Evolutionary conservation across 2,113 vertebrate species (phyloP), one percentile per base, ranked within the genome.

Genomic region (Odocoileus hemionus): DNA sequence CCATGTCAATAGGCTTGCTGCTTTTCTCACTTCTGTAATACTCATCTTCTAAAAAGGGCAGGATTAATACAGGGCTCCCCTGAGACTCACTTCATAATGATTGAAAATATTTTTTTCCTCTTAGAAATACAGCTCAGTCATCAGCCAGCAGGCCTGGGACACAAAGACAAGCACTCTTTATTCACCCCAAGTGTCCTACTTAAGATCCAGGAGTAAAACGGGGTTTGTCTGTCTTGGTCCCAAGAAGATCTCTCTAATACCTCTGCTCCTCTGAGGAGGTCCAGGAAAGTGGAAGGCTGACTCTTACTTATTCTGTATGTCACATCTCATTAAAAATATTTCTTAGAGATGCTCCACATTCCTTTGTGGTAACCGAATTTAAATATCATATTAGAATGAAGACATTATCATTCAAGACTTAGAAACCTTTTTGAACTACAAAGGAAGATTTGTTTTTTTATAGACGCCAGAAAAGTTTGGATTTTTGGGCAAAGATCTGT

Each of bases 121-220:
- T 95, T 95, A 90, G 92, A 97, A 95, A 86, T 78, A 47, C 6
- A 92, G 54, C n/a, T 94, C 33, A 15, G 12, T 57, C 43, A 45
- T n/a, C 36, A 85, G 47, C 16, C 45, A 82, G 17, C 0, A 55
- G 43, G 58, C 2, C 17, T 25, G n/a, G 55, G 61, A 45, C 45
- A 47, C 74, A 85, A 94, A 95, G 88, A 61, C 30, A 82, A 61
- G 43, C 6, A 78, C 23, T 43, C 9, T 26, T 82, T 80, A n/a
- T 43, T 86, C 25, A 55, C 7, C 39, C 23, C 14, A 85, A 25
- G 36, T 13, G 33, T 50, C 60, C 60, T 39, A 52, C 7, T 60
- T 93, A 43, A 47, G 43, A 92, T 19, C 45, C 33, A 61, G 52
- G 33, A 47, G 78, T 52, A 45, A 15, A 67, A 70, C 45, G 47